A percentile compares a stretch with the other conserved stretches of the same genome.
These are phyloP conservation scores for Papilio helenus DNA, from an alignment of 1,140 invertebrate genomes.

Conservation along the genomic window DNA sequence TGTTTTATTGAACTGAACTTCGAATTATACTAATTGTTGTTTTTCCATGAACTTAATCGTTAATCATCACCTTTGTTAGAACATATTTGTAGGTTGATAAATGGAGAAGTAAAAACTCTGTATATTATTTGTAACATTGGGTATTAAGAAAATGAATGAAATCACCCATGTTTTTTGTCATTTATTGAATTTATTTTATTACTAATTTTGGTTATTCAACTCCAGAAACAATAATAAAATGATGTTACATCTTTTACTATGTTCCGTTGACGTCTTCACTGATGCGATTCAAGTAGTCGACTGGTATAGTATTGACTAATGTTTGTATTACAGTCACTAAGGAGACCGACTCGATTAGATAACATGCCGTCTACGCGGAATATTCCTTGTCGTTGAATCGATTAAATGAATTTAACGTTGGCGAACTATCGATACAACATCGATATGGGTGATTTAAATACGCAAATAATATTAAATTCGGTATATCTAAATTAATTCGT, in stretches of 20 bases:
- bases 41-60: background rate
- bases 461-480: background rate
- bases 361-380: conserved; percentile 41
- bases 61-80: background rate
- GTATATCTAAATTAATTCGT: background rate
- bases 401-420: conserved; percentile 20
- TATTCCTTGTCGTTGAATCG: conserved; percentile 23
- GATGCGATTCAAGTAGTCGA: background rate
- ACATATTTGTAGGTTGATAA: background rate
- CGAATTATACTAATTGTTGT: background rate
- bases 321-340: conserved; percentile 72
- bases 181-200: too few species aligned
- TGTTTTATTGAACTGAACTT: background rate
- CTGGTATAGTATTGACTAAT: conserved; percentile 47
- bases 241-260: background rate
- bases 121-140: too few species aligned
- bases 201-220: too few species aligned
- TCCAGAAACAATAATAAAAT: background rate
- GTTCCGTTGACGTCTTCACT: background rate
- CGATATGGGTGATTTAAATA: background rate
- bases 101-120: too few species aligned
- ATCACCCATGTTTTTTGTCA: too few species aligned
- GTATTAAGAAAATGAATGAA: too few species aligned
- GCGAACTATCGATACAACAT: background rate
- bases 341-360: conserved; percentile 69